phyloP scores from a whole-genome alignment of 92 coral and sea anemone species.

The Actinostola sp. region DNA sequence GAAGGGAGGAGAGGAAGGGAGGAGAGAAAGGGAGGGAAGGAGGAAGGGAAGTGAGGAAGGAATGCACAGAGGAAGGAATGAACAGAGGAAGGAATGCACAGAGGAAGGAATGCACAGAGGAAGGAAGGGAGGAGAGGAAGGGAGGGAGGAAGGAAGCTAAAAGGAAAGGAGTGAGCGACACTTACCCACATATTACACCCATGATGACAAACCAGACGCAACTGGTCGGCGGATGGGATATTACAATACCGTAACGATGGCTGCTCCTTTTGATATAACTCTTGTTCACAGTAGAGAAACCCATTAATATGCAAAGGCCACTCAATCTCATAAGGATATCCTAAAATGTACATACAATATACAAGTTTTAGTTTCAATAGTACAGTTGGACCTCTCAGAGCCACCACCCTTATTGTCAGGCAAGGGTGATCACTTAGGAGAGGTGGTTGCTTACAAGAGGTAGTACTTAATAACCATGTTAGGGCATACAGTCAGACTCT shows the following conservation, averaged over 20 bases:
- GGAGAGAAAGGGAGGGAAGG: not conserved
- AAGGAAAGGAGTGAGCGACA: not conserved
- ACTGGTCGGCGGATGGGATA: not conserved
- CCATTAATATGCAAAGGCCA: conserved; percentile 36
- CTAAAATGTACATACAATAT: conserved; percentile 8
- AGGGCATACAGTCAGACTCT: too few relatives aligned
- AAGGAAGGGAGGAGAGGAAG: not conserved
- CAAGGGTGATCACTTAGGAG: too few relatives aligned
- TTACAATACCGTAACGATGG: conserved; percentile 4
- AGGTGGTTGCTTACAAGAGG: too few relatives aligned
- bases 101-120: not conserved
- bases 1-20: not conserved
- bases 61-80: not conserved
- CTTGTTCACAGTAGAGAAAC: conserved; percentile 53
- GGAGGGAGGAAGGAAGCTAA: not conserved
- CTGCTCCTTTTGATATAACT: conserved; percentile 9
- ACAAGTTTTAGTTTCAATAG: too few relatives aligned
- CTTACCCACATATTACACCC: conserved; percentile 3
- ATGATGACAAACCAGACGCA: not conserved
- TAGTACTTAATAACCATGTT: too few relatives aligned
- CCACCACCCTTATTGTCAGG: too few relatives aligned
- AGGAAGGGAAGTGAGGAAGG: not conserved
- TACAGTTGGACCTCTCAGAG: too few relatives aligned
- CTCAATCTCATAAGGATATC: conserved; percentile 31
- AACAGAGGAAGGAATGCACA: not conserved